These are phyloP conservation scores for Siphlonurus alternatus DNA, from an alignment of 2,888 invertebrate species.

Conservation along the genomic window DNA sequence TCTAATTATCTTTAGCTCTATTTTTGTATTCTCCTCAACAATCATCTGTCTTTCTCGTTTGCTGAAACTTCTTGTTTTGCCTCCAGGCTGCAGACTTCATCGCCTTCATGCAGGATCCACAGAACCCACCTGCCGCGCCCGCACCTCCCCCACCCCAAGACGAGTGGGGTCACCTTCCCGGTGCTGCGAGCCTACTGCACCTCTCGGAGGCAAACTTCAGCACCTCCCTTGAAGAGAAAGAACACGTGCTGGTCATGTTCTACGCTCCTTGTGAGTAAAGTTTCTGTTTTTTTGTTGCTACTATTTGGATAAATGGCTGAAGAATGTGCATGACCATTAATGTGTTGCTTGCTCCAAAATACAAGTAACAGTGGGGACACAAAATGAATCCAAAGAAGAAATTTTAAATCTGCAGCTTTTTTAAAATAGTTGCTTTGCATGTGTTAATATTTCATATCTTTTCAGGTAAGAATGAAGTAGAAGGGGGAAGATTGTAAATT, in stretches of 20 bases:
- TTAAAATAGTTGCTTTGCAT: too few species aligned
- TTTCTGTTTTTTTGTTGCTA: background rate
- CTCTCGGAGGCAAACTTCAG: slow-evolving; percentile 42
- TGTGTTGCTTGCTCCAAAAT: too few species aligned
- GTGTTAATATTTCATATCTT: too few species aligned
- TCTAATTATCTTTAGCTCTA: slow-evolving; percentile 4
- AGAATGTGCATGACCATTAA: too few species aligned
- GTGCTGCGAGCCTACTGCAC: slow-evolving; percentile 30
- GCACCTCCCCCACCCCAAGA: slow-evolving; percentile 22
- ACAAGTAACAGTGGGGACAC: too few species aligned
- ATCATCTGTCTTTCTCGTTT: too few species aligned
- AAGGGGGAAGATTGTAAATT: too few species aligned
- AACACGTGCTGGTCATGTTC: slow-evolving; percentile 56
- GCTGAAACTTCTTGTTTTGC: too few species aligned
- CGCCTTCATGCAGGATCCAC: slow-evolving; percentile 38
- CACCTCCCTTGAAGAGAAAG: slow-evolving; percentile 34
- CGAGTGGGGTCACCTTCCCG: slow-evolving; percentile 28
- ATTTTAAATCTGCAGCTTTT: too few species aligned
- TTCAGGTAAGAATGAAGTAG: too few species aligned
- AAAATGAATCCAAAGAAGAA: too few species aligned
- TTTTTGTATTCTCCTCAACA: too few species aligned
- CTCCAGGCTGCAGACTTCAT: slow-evolving; percentile 50
- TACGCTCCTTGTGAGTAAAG: slow-evolving; percentile 53
- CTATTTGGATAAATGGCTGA: background rate
- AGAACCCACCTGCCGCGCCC: slow-evolving; percentile 19